Evolutionary conservation across 1,140 invertebrate genomes (phyloP).

Genomic region (Chironomus tepperi): DNA sequence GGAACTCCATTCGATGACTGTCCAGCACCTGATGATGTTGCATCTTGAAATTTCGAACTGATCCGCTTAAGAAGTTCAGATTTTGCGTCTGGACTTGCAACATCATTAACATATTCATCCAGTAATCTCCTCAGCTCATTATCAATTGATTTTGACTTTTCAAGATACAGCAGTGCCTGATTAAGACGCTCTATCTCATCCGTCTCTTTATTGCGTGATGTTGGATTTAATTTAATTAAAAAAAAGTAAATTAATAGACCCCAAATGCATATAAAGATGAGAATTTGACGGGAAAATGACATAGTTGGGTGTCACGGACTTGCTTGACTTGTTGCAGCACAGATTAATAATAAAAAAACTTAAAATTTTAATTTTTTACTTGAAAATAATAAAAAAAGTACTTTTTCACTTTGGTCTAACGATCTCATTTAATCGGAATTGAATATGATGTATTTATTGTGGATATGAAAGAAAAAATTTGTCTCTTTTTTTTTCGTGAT

Average conservation of each 20-base stretch:
- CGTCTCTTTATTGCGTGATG: slow-evolving; percentile 32
- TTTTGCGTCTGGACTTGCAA: slow-evolving; percentile 24
- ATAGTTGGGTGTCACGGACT: not conserved
- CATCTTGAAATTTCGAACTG: not conserved
- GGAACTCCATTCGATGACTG: slow-evolving; percentile 44
- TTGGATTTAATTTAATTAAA: slow-evolving; percentile 34
- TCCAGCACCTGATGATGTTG: not conserved
- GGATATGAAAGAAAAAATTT: too few relatives aligned
- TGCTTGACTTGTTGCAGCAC: too few relatives aligned
- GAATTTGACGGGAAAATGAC: slow-evolving; percentile 14
- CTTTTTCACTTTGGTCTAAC: too few relatives aligned
- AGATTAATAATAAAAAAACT: too few relatives aligned
- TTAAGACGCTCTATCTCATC: slow-evolving; percentile 32
- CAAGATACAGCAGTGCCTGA: slow-evolving; percentile 35
- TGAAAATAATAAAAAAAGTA: too few relatives aligned
- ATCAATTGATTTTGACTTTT: slow-evolving; percentile 37
- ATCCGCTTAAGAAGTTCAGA: not conserved
- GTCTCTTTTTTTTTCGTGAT: too few relatives aligned
- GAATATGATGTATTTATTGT: too few relatives aligned
- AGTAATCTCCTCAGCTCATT: slow-evolving; percentile 37
- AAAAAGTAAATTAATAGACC: slow-evolving; percentile 38
- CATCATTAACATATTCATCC: slow-evolving; percentile 37
- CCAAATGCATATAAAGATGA: slow-evolving; percentile 38
- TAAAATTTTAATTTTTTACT: too few relatives aligned
- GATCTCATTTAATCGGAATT: too few relatives aligned